Conservation (phyloP, 2,113 vertebrate species). For the Morone saxatilis region DNA sequence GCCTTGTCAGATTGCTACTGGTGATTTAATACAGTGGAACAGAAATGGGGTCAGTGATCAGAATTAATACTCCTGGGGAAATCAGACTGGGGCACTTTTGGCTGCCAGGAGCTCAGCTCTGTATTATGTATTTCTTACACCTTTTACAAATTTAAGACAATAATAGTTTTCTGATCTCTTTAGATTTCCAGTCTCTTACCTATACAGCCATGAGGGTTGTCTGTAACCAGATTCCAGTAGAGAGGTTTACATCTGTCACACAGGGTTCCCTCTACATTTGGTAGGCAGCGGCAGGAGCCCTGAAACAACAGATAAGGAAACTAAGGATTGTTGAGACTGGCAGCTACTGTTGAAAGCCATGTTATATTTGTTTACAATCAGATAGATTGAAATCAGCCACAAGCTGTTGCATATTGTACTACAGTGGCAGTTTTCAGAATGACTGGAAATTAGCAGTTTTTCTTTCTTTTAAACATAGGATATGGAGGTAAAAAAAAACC, state of each 20-base stretch:
- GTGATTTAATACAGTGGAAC: slow-evolving; percentile 33
- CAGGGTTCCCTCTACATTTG: slow-evolving; percentile 84
- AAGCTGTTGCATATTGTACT: slow-evolving; percentile 13
- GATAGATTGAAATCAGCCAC: slow-evolving; percentile 1
- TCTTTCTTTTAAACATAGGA: slow-evolving; percentile 4
- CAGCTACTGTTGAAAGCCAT: not conserved
- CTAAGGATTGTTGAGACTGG: slow-evolving; percentile 20
- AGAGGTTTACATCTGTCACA: slow-evolving; percentile 92
- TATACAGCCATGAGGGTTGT: slow-evolving; percentile 88
- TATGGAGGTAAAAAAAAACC: not conserved
- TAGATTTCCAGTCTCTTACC: slow-evolving; percentile 77
- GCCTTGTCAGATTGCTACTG: slow-evolving; percentile 47
- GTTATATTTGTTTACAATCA: slow-evolving; percentile 26
- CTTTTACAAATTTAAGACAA: not conserved
- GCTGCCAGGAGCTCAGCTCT: not conserved
- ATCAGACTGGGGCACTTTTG: not conserved
- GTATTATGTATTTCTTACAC: not conserved
- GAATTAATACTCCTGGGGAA: not conserved
- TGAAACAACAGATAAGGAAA: slow-evolving; percentile 70
- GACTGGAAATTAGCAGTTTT: slow-evolving; percentile 1
- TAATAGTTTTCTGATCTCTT: not conserved
- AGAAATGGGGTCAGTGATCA: slow-evolving; percentile 23
- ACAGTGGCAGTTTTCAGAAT: slow-evolving; percentile 25
- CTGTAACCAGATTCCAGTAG: slow-evolving; percentile 90
- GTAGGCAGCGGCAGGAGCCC: slow-evolving; percentile 89